Base-by-base conservation (phyloP, 2,888 invertebrate genomes). In the Spodoptera littoralis region DNA sequence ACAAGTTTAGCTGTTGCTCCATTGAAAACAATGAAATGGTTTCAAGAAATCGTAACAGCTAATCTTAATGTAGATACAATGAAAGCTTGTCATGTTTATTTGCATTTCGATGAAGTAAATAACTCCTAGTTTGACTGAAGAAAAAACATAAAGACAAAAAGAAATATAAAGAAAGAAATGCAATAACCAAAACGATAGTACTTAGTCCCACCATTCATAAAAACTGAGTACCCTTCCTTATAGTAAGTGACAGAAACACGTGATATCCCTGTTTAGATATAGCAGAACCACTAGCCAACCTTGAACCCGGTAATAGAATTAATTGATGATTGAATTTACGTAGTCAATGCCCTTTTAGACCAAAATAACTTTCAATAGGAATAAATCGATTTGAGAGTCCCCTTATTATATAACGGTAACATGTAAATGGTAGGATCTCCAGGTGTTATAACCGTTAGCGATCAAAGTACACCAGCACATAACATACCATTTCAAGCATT, bases 401-500 rank as follows among this genome's bases (percentile, higher is more conserved):
- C 73, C 70, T 72, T 70, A 30, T 73, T 79, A 53, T 56, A 67
- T 58, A 51, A 73, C 60, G 60, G 63, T 52, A 65, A 69, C 67
- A 66, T 75, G 66, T 73, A 76, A 62, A 74, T 56, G 41, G 51
- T 72, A 68, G 65, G 66, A 72, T 60, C 62, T 73, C 61, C 60
- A 66, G 55, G 60, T 73, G 64, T 22, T 46, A 52, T 77, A 74
- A 80, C 71, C 77, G 81, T 76, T 83, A 79, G 80, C 18, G 62
- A 82, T 79, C 79, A 73, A 82, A 81, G 61, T 79, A 92, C 93
- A 93, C 90, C 84, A 88, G 91, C 94, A 93, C 92, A 90, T 84
- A 77, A 90, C 88, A 92, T 90, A 91, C 90, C 88, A 90, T 90
- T 84, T 90, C 90, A 91, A 91, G 90, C 93, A 93, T 92, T 90